Conservation (phyloP, 2,888 invertebrate species). For the Dolichopus griseipennis region DNA sequence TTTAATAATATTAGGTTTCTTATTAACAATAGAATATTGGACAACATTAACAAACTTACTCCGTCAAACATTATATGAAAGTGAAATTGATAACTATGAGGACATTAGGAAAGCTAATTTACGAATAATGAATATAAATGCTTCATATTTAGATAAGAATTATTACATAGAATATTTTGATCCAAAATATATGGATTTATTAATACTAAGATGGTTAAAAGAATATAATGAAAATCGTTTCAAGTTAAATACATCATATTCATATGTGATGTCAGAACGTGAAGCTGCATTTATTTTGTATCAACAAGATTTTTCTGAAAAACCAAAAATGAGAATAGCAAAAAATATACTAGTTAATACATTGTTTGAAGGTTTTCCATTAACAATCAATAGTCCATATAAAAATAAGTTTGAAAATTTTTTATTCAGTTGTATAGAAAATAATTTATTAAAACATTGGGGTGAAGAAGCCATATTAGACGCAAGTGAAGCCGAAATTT, state of each 20-base stretch:
- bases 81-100: background rate
- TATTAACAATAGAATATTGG: background rate
- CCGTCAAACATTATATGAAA: background rate
- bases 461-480: too few relatives aligned
- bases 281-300: background rate
- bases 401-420: too few relatives aligned
- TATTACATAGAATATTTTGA: background rate
- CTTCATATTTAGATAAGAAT: background rate
- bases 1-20: conserved; percentile 6
- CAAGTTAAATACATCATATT: background rate
- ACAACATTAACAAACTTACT: background rate
- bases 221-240: background rate
- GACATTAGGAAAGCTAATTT: background rate
- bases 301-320: background rate
- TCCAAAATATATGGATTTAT: background rate
- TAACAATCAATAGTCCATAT: background rate
- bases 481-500: too few relatives aligned
- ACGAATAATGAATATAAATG: background rate
- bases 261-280: background rate
- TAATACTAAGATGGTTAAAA: background rate
- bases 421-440: background rate
- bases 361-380: background rate
- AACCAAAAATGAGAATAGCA: background rate
- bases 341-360: background rate
- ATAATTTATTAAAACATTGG: too few relatives aligned